A percentile compares a stretch with the other conserved stretches of the same genome.
These are phyloP conservation scores for Callocephalon fimbriatum DNA, from an alignment of 2,113 vertebrate species.

Conservation along the genomic window DNA sequence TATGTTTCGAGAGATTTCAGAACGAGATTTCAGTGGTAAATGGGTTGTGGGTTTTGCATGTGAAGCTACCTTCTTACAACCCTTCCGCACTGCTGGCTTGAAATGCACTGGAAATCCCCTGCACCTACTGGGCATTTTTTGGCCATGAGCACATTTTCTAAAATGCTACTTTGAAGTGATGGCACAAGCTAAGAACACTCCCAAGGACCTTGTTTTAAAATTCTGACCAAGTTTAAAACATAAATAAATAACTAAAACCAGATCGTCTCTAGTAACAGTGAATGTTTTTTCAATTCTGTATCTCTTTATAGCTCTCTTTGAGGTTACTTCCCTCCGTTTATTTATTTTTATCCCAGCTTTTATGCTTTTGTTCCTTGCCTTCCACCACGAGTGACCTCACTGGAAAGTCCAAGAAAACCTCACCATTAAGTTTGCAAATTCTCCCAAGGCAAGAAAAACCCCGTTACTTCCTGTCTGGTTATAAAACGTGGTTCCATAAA, in stretches of 20 bases:
- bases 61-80: background rate
- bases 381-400: constrained; percentile 7
- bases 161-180: background rate
- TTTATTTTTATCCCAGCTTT: background rate
- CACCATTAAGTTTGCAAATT: background rate
- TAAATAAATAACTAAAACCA: background rate
- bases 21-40: background rate
- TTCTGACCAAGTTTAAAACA: background rate
- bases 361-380: background rate
- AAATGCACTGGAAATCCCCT: background rate
- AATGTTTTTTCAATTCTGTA: background rate
- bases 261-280: background rate
- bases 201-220: background rate
- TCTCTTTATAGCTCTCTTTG: background rate
- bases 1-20: background rate
- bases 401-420: constrained; percentile 30
- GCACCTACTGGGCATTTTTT: background rate
- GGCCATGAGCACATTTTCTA: background rate
- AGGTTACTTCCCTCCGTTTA: background rate
- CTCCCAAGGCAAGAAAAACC: background rate
- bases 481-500: background rate
- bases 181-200: background rate
- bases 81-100: background rate
- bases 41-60: background rate
- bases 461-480: background rate